Percentiles rank a stretch among this genome's conserved stretches.
Evolutionary conservation across 2,797 vertebrate species (phyloP).

Genomic region (Chelon labrosus): DNA sequence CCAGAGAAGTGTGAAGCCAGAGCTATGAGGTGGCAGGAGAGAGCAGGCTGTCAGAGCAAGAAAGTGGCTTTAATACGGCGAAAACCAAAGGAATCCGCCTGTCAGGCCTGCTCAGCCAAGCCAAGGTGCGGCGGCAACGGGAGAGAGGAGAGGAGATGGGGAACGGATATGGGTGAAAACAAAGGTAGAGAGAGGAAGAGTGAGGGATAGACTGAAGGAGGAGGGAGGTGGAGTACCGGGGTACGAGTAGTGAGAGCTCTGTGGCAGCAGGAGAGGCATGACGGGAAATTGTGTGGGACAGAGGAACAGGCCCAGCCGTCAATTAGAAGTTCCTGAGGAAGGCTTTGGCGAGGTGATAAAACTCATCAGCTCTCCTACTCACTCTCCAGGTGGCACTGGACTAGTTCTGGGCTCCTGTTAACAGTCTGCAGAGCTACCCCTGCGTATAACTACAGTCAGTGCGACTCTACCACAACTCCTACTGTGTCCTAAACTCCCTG

Average conservation of each 20-base stretch:
- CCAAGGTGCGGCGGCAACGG: conserved; percentile 88
- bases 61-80: conserved; percentile 99
- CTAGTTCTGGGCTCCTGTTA: conserved; percentile 65
- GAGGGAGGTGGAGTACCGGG: conserved; percentile 70
- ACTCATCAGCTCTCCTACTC: conserved; percentile 80
- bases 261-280: conserved; percentile 79
- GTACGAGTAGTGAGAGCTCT: conserved; percentile 70
- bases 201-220: conserved; percentile 65
- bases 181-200: conserved; percentile 66
- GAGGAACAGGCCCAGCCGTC: conserved; percentile 77
- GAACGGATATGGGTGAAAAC: conserved; percentile 70
- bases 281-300: conserved; percentile 82
- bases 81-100: conserved; percentile 99
- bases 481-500: conserved; percentile 34
- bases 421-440: conserved; percentile 67
- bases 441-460: conserved; percentile 45
- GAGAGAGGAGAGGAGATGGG: conserved; percentile 83
- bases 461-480: conserved; percentile 31
- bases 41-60: conserved; percentile 99
- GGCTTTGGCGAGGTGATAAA: conserved; percentile 77
- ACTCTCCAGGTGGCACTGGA: conserved; percentile 71
- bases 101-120: conserved; percentile 98
- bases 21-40: conserved; percentile 99
- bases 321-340: conserved; percentile 80
- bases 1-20: conserved; percentile 99